phyloP scores from a whole-genome alignment of 1,140 invertebrate genomes.

The Muscidifurax raptorellus region DNA sequence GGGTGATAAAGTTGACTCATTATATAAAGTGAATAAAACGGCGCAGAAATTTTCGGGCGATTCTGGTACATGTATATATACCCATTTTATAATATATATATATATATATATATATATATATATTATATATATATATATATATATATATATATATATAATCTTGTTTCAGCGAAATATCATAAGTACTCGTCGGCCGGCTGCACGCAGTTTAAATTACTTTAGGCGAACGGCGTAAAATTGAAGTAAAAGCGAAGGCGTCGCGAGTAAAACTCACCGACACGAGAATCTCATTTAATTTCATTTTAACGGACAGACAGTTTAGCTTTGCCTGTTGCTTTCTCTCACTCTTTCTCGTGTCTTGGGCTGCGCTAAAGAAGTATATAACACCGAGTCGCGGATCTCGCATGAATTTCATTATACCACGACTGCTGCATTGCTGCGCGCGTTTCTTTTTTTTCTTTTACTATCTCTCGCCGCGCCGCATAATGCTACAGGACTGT shows the following conservation, averaged over 20 bases:
- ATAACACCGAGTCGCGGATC: neutral
- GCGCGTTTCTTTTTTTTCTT: neutral
- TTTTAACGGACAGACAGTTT: conserved; percentile 40
- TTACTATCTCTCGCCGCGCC: neutral
- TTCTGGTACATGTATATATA: too few relatives aligned
- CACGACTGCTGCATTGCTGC: neutral
- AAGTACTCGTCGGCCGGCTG: neutral
- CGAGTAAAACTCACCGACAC: conserved; percentile 32
- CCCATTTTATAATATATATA: too few relatives aligned
- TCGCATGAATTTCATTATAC: conserved; percentile 46
- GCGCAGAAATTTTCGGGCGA: too few relatives aligned
- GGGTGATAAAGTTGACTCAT: too few relatives aligned
- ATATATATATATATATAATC: too few relatives aligned
- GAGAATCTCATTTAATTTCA: conserved; percentile 50
- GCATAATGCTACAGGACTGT: neutral
- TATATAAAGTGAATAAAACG: too few relatives aligned
- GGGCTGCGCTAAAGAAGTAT: conserved; percentile 1
- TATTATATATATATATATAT: too few relatives aligned
- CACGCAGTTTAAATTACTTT: conserved; percentile 42
- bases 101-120: too few relatives aligned
- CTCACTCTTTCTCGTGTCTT: neutral
- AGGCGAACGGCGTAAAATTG: conserved; percentile 16
- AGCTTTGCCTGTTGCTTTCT: conserved; percentile 44
- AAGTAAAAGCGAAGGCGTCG: conserved; percentile 34
- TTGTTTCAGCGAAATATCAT: neutral